Evolutionary conservation across 2,888 invertebrate species (phyloP), one percentile per base, ranked within the genome.

Genomic region (Scaptomyza polygonia): DNA sequence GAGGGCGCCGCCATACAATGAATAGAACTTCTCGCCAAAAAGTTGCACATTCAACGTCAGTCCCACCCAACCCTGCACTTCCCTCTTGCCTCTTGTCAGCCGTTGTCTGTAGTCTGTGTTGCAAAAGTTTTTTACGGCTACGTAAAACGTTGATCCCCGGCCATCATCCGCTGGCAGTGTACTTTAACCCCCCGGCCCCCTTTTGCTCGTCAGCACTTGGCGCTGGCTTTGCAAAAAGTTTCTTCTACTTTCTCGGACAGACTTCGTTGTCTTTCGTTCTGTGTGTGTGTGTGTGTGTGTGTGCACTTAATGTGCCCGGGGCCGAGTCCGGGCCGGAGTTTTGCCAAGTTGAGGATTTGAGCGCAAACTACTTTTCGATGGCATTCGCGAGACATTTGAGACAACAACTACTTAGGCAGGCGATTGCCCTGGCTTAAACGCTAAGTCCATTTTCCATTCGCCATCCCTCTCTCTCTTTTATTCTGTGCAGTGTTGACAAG

Each of bases 391-490:
- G 77, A 72, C 77, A 73, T 70, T 71, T 79, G 71, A 83, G 83
- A 79, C 81, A 88, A 83, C 82, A 88, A 90, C 88, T 90, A 88
- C 90, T 90, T 90, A 88, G 86, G 79, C 80, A 79, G 82, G 79
- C 88, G 90, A 90, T 90, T 90, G 87, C 73, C 68, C 59, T 57
- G 88, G 89, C 90, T 90, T 90, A 88, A 63, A 65, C 58, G 49
- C 44, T 39, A 4, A 39, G 39, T 39, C 39, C 39, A 39, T 39
- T 39, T 4, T 14, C 36, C 8, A 6, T 16, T 4, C 11, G 18
- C 16, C 21, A 21, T 6, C n/a, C 3, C 11, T 8, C 16, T 36
- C 8, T 44, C 32, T 21, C 6, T 14, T 14, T 8, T 8, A 8
- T 8, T 14, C 18, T 25, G 36, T 39, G 59, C 58, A 16, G 76